Evolutionary conservation across 1,140 invertebrate species (phyloP), one percentile per base, ranked within the genome.

Genomic region (Panagrolaimus sp.): DNA sequence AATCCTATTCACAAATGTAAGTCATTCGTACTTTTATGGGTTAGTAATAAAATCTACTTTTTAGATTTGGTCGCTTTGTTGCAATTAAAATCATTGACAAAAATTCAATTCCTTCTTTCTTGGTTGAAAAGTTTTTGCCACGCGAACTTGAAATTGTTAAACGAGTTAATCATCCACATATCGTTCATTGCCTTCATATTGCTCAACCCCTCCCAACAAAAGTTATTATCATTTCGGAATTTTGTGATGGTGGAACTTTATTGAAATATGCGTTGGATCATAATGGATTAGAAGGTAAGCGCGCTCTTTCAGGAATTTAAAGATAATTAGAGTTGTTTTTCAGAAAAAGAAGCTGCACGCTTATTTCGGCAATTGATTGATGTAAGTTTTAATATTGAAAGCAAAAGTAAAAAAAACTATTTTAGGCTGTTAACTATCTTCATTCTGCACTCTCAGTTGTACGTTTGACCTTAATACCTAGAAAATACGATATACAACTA

Each of bases 171-270:
- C 69, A 70, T 55, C 69, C 69, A 24, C 24, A 70, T 47, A 48
- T 70, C 9, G 47, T 24, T 15, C n/a, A 15, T 8, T 65, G 63
- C 24, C 26, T 70, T 12, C 21, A 28, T 21, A 28, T 58, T 2
- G 12, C 26, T 21, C 14, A 38, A 28, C 55, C 58, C 7, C 68
- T 70, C 43, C 32, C 38, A 32, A 68, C 63, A 2, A 64, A 63
- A 52, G 47, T 70, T 55, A 46, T 63, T 7, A 70, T 70, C 43
- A 55, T 70, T 24, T 68, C 69, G 12, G 69, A 70, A 62, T 70
- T 52, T 55, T 70, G 63, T 44, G 24, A 45, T n/a, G 43, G 64
- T 24, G 69, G 69, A 38, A 70, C 69, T 14, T 44, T 70, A 14
- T 65, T 67, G 21, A 28, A 69, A 24, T 26, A 52, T n/a, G 68